Evolutionary conservation across 92 coral and sea anemone species (phyloP).

Genomic region (Actinernus sp.): DNA sequence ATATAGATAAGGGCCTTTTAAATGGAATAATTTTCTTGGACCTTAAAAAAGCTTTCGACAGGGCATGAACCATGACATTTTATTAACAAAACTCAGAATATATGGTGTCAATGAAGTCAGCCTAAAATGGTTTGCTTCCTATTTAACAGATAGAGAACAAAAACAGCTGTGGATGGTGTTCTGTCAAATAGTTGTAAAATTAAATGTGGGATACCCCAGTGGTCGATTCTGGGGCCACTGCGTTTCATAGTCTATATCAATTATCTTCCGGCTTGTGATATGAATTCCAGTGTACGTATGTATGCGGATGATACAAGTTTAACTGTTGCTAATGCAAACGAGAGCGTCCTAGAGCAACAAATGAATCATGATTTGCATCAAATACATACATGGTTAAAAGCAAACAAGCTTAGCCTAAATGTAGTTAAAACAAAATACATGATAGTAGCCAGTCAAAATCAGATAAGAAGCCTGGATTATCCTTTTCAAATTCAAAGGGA

Average conservation of each 20-base stretch:
- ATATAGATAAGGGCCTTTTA: slow-evolving; percentile 19
- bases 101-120: background rate
- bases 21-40: slow-evolving; percentile 3
- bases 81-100: background rate
- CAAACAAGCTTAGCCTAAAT: slow-evolving; percentile 20
- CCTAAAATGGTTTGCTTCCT: background rate
- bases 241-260: slow-evolving; percentile 13
- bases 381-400: slow-evolving; percentile 7
- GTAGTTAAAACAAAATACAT: slow-evolving; percentile 20
- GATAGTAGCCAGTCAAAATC: slow-evolving; percentile 17
- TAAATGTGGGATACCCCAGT: slow-evolving; percentile 8
- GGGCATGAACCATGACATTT: background rate
- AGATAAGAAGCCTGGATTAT: background rate
- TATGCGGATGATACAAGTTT: background rate
- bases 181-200: slow-evolving; percentile 2
- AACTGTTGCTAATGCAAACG: background rate
- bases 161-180: background rate
- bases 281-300: slow-evolving; percentile 15
- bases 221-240: too few species aligned
- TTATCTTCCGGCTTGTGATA: slow-evolving; percentile 11
- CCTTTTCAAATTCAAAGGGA: slow-evolving; percentile 5
- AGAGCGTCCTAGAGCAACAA: background rate
- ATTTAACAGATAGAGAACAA: slow-evolving; percentile 9
- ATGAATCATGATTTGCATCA: slow-evolving; percentile 6
- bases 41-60: slow-evolving; percentile 5